These are phyloP conservation scores for Ceratoteleas bidentatus DNA, from an alignment of 1,140 invertebrate genomes.

Conservation along the genomic window DNA sequence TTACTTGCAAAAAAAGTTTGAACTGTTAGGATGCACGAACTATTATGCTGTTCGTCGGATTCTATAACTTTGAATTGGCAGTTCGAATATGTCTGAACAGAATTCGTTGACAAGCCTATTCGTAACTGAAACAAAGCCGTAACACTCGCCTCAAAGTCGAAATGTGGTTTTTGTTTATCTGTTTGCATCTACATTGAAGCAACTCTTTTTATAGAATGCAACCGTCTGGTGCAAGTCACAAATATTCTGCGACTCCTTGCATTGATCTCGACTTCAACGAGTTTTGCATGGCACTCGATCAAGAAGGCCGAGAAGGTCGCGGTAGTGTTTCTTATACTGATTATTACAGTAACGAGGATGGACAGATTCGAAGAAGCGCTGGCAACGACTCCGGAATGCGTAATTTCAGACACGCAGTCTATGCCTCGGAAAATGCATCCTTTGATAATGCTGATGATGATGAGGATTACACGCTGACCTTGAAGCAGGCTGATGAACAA, in stretches of 20 bases:
- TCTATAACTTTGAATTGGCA: no score
- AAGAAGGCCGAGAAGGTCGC: slow-evolving; percentile 75
- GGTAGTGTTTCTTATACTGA: slow-evolving; percentile 81
- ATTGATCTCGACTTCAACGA: slow-evolving; percentile 83
- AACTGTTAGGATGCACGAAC: no score
- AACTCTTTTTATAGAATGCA: slow-evolving; percentile 72
- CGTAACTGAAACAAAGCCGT: no score
- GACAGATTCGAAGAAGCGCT: slow-evolving; percentile 74
- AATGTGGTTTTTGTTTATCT: no score
- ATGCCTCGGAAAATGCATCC: slow-evolving; percentile 59
- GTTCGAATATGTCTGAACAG: no score
- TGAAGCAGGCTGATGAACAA: slow-evolving; percentile 76
- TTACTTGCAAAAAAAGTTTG: no score
- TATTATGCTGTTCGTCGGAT: no score
- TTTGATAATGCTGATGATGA: slow-evolving; percentile 76
- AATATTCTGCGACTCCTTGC: slow-evolving; percentile 82
- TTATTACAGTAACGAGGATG: slow-evolving; percentile 80
- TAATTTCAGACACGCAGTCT: slow-evolving; percentile 50
- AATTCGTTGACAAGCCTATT: no score
- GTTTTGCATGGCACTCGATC: slow-evolving; percentile 83
- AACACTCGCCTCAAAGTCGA: no score
- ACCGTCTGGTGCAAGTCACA: slow-evolving; percentile 77
- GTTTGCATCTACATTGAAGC: no score
- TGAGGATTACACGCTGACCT: slow-evolving; percentile 78
- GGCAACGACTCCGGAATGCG: slow-evolving; percentile 50